Base-by-base conservation (phyloP, 2,888 invertebrate species). In the Ormyrus pomaceus region DNA sequence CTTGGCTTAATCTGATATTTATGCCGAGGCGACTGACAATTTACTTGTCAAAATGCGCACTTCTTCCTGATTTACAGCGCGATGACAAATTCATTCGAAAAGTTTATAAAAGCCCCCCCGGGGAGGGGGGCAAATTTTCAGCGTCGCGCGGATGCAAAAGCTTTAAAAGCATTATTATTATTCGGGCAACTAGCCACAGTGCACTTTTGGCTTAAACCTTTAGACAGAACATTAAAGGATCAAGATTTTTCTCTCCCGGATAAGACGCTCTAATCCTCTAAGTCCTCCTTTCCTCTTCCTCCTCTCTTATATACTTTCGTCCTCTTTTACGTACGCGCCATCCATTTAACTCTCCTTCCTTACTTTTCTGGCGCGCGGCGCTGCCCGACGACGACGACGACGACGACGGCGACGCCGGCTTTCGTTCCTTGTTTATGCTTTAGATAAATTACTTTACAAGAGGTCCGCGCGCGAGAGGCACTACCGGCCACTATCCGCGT, bases 401-500 rank as follows among this genome's bases (percentile, higher is more conserved):
- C 34, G 1, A 34, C 34, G 34, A 34, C 34, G n/a, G 45, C 51
- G n/a, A 8, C 46, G 46, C 53, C 7, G 9, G 55, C 64, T 46
- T 64, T 64, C 64, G 50, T 50, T 58, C 5, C 61, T 73, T 55
- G 74, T 62, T 72, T 61, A 59, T 34, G 48, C 56, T 65, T 74
- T 66, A 51, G 66, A 75, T 59, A 75, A 66, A 66, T 75, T 75
- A 59, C 66, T 75, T 34, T 55, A 66, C 58, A 50, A 66, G 66
- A 56, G 65, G 13, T n/a, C 55, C 56, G 73, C 48, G 65, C 34
- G 11, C 46, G 34, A 34, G 34, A 34, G 34, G 34, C 34, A 34
- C 34, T 34, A 34, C 34, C 11, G 48, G 10, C 13, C 51, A 9
- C 50, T 51, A 6, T 19, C 19, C 58, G 19, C 48, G 55, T 7